Base-by-base conservation (phyloP, 2,113 vertebrate genomes). In the Apteryx mantelli region DNA sequence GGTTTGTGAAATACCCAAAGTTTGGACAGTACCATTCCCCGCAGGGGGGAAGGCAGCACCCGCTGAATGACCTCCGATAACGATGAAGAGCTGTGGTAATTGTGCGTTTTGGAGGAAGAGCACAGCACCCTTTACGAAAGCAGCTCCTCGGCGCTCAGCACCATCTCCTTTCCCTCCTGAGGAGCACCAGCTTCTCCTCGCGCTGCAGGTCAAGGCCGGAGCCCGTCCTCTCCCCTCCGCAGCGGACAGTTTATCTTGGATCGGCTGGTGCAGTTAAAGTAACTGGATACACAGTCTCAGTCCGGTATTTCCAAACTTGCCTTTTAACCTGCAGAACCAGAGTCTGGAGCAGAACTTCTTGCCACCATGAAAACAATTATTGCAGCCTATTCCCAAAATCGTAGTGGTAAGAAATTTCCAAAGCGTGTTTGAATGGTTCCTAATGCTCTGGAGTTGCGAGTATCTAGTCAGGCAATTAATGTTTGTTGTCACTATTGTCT, bases 331-430 rank as follows among this genome's bases (percentile, higher is more conserved):
- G 20, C 71, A 3, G 80, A 28, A 8, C 46, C 48, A 7, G 44
- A 32, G 20, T 28, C 74, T 15, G 7, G 66, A 3, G 7, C 34
- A 0, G 73, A 30, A 6, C 94, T 90, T 70, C 78, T 17, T 1
- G 71, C 68, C 93, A 4, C 66, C 82, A 98, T 98, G 97, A 98
- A 98, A 83, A 97, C 97, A 5, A 97, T 98, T 36, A 97, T 98
- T 10, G 95, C 97, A 36, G 97, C 97, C 79, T 97, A 85, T 63
- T 97, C 95, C 76, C 95, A 96, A 48, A 95, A 97, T 3, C 95
- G 93, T 6, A 93, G 87, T 0, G 97, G 97, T 98, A 94, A 97
- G 97, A 42, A 2, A 42, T 9, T 53, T 28, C 76, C 55, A 21
- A 3, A 40, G 46, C 0, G 2, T 7, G 4, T 28, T 30, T 21